A percentile compares a stretch with the other conserved stretches of the same genome.
Conservation (phyloP, 2,797 vertebrate species). For the Dryobates pubescens region DNA sequence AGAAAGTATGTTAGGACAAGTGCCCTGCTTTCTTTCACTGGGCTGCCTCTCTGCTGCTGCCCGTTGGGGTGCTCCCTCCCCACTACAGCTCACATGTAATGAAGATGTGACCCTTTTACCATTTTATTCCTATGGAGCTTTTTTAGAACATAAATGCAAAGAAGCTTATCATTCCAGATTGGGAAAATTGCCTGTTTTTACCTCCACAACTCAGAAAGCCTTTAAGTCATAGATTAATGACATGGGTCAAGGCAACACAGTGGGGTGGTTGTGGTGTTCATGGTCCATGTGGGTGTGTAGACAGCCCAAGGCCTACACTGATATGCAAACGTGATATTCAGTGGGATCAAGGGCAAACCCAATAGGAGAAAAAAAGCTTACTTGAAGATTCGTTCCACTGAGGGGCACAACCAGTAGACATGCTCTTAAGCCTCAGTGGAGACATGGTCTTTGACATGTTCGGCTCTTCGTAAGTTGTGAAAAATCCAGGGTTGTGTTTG, state of each 20-base stretch:
- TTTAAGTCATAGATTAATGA: neutral
- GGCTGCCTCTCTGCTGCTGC: neutral
- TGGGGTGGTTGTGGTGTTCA: neutral
- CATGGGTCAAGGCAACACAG: neutral
- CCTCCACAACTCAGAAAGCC: neutral
- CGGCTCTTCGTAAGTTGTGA: neutral
- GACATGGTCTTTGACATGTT: neutral
- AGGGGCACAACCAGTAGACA: neutral
- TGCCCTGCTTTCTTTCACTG: neutral
- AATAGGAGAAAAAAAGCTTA: neutral
- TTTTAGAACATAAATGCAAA: neutral
- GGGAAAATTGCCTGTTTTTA: neutral
- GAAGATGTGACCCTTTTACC: neutral
- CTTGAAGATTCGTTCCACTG: neutral
- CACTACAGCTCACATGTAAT: neutral
- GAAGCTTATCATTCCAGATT: neutral
- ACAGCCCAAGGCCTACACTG: neutral
- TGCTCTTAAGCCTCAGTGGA: neutral
- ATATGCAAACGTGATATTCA: neutral
- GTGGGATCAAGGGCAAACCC: neutral
- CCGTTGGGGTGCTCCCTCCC: neutral
- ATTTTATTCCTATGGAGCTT: neutral
- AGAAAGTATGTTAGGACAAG: neutral
- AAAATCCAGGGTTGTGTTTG: neutral
- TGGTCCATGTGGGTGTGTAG: rapidly evolving